Conservation (phyloP, 53 echinoderm and acorn worm species). For the Luidia sarsii region DNA sequence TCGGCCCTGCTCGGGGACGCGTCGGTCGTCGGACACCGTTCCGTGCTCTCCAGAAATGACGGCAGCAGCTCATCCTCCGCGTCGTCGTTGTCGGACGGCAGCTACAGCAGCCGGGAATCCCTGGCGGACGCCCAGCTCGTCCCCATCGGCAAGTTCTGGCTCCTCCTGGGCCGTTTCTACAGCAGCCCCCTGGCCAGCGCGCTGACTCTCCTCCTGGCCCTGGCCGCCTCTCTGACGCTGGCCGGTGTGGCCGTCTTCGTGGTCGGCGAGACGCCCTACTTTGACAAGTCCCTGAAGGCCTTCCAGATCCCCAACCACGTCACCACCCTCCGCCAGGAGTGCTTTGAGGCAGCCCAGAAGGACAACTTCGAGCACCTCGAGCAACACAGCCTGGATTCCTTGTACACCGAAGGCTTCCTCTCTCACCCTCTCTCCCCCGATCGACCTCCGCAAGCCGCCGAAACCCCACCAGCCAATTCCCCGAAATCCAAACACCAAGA, state of each 20-base stretch:
- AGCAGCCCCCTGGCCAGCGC: constrained; percentile 65
- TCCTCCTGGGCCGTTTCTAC: constrained; percentile 58
- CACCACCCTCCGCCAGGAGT: constrained; percentile 66
- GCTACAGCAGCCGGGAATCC: constrained; percentile 9
- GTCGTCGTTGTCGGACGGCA: constrained; percentile 5
- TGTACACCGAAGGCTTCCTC: background rate
- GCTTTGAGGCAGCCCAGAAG: constrained; percentile 62
- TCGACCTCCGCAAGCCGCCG: background rate
- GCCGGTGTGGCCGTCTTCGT: constrained; percentile 66
- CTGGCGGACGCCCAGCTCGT: background rate
- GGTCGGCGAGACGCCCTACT: constrained; percentile 73
- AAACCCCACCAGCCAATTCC: too few relatives aligned
- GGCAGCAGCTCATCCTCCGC: background rate
- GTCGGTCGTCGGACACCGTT: background rate
- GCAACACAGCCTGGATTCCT: background rate
- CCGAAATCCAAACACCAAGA: too few relatives aligned
- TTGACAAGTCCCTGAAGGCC: constrained; percentile 89
- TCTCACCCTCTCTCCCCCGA: background rate
- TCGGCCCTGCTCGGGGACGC: background rate
- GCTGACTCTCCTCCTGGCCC: constrained; percentile 40
- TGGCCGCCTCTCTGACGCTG: constrained; percentile 43
- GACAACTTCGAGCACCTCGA: constrained; percentile 39
- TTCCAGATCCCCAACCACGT: constrained; percentile 92
- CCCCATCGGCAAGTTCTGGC: constrained; percentile 59
- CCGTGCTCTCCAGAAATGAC: background rate